These are phyloP conservation scores for Fulmarus glacialis DNA, from an alignment of 2,113 vertebrate genomes.

Conservation along the genomic window DNA sequence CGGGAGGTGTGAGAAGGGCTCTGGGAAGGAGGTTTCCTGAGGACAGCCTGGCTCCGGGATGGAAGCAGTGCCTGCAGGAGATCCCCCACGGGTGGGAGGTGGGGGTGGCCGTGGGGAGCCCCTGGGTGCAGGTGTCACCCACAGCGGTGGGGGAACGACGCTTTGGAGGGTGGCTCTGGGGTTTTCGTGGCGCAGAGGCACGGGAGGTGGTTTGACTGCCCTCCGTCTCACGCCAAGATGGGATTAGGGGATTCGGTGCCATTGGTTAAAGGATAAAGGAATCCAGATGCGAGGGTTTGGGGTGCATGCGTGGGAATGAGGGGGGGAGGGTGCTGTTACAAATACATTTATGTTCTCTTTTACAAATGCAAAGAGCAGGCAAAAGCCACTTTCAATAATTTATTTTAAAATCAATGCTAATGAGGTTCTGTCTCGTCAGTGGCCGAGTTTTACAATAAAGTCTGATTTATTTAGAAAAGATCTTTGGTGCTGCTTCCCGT, in stretches of 20 bases:
- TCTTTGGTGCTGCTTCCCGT: conserved; percentile 70
- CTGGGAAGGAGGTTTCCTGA: not conserved
- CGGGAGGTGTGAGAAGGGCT: not conserved
- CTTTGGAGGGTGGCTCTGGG: not conserved
- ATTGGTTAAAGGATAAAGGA: not conserved
- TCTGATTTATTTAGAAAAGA: conserved; percentile 85
- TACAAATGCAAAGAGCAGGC: conserved; percentile 79
- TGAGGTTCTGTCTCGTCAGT: conserved; percentile 76
- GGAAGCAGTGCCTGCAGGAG: not conserved
- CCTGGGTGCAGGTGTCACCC: not conserved
- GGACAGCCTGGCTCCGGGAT: not conserved
- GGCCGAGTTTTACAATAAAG: conserved; percentile 76
- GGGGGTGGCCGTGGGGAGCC: not conserved
- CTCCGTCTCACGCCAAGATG: not conserved
- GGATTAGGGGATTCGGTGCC: not conserved
- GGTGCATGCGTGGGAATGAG: fast-evolving
- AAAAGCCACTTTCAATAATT: conserved; percentile 81
- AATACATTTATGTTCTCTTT: conserved; percentile 65
- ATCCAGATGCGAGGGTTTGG: conserved; percentile 28
- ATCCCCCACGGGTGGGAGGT: too few relatives aligned
- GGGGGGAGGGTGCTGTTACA: not conserved
- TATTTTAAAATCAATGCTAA: conserved; percentile 85
- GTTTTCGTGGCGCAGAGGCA: fast-evolving
- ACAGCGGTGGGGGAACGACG: fast-evolving
- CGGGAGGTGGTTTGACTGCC: not conserved